Base-by-base conservation (phyloP, 2,797 vertebrate genomes). In the Sandelia bainsii region DNA sequence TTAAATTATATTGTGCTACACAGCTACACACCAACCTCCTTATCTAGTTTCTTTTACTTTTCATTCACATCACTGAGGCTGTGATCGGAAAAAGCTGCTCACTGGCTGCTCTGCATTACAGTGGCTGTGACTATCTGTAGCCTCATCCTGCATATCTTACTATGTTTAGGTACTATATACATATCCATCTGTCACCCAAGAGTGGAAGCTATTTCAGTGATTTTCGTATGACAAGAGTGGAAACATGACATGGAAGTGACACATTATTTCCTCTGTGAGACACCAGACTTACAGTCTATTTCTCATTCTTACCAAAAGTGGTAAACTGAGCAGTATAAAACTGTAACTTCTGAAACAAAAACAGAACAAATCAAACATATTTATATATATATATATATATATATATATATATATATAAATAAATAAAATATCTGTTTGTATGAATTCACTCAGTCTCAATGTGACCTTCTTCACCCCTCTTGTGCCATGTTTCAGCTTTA, bases 131-230 rank as follows among this genome's bases (percentile, higher is more conserved):
- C 90, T 91, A 92, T 89, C 74, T 90, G 85, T 93, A 92, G 83
- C 77, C 69, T 39, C 52, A 70, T 70, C 83, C 85, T 75, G 85
- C 91, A 92, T 92, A 82, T 80, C 83, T 90, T 83, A 62, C 91
- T 91, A 89, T 91, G 81, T 89, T 91, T 89, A 87, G 90, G 29
- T 66, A 20, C 75, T 62, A 51, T 73, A 83, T 88, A 87, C 82
- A 82, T 89, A 67, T 84, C 80, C 87, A 89, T 90, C 85, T 93
- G 92, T 87, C 87, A 57, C 67, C 68, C 64, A 59, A 25, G 65
- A 78, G 75, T 78, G 83, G 88, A 87, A 90, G 86, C 83, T 88
- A 87, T 93, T 81, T 68, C 75, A 88, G 53, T 62, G 46, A 86
- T 32, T 91, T 88, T 88, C 74, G 75, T 75, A 81, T 82, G 83